These are phyloP conservation scores for Ariolimax columbianus DNA, from an alignment of 2,888 invertebrate species.

Conservation along the genomic window DNA sequence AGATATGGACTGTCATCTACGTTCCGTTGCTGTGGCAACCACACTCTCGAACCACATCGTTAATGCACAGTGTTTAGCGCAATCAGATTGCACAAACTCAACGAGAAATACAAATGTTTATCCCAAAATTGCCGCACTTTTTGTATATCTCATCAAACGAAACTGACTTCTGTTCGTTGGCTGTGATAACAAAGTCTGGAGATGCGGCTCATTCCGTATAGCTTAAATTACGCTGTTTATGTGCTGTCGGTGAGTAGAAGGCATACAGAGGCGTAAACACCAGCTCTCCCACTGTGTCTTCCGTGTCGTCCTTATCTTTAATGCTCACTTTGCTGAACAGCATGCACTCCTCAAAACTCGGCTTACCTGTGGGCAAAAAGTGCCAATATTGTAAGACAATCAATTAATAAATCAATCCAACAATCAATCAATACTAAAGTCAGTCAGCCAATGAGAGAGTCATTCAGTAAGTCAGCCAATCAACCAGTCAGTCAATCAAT, in stretches of 20 bases:
- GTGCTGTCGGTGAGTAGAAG: constrained; percentile 46
- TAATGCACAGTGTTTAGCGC: no score
- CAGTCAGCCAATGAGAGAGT: no score
- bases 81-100: no score
- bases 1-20: neutral
- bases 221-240: neutral
- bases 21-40: neutral
- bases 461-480: no score
- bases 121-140: neutral
- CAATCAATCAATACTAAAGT: no score
- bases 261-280: constrained; percentile 55
- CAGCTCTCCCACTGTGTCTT: constrained; percentile 52
- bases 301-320: constrained; percentile 56
- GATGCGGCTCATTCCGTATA: neutral
- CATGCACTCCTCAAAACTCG: constrained; percentile 56
- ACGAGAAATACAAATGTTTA: neutral
- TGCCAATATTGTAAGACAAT: neutral
- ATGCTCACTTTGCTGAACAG: constrained; percentile 55
- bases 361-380: constrained; percentile 45
- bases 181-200: neutral
- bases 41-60: neutral
- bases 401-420: no score
- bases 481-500: no score
- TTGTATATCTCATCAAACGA: neutral
- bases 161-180: neutral